These are phyloP conservation scores for Argyra leucocephala DNA, from an alignment of 2,888 invertebrate species.

Conservation along the genomic window DNA sequence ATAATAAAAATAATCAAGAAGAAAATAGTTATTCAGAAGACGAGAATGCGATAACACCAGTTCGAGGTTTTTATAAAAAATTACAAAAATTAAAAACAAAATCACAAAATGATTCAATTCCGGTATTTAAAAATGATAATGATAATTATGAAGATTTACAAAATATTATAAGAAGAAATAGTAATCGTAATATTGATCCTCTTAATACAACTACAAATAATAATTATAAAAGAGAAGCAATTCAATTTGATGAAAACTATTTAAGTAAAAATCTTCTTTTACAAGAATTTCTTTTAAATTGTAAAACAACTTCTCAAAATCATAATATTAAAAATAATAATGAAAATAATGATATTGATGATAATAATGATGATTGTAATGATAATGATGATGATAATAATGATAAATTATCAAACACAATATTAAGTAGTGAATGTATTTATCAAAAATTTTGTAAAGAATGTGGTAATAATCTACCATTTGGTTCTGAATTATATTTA, in stretches of 20 bases:
- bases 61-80: no score
- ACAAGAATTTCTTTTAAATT: no score
- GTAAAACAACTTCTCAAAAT: no score
- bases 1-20: background rate
- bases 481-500: constrained; percentile 27
- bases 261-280: no score
- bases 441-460: constrained; percentile 41
- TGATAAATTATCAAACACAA: constrained; percentile 7
- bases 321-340: background rate
- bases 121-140: no score
- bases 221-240: no score
- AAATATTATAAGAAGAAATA: no score
- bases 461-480: constrained; percentile 38
- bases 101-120: background rate
- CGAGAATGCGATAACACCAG: background rate
- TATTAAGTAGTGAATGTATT: constrained; percentile 11
- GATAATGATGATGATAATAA: background rate
- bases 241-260: no score
- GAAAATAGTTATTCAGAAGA: background rate
- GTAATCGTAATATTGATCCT: no score
- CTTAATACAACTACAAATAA: no score
- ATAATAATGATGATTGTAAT: background rate
- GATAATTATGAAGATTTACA: no score
- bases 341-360: background rate
- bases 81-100: background rate